Percentiles rank a stretch among this genome's conserved stretches.
phyloP scores from a whole-genome alignment of 1,140 invertebrate species.

The Drosophila mauritiana region DNA sequence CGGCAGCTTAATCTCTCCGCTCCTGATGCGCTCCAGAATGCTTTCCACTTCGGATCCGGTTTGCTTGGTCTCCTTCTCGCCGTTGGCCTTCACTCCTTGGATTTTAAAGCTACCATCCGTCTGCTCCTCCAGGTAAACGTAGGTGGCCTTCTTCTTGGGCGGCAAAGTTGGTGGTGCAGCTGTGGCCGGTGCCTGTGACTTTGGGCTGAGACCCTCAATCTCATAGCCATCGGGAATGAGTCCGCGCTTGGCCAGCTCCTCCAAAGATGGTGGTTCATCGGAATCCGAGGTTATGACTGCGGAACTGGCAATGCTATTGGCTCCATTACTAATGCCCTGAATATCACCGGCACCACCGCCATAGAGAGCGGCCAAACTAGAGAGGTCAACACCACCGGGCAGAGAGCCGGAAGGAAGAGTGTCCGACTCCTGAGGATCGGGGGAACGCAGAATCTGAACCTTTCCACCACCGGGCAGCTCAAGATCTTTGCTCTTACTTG shows the following conservation, averaged over 20 bases:
- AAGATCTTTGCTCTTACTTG: slow-evolving; percentile 87
- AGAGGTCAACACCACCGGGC: slow-evolving; percentile 76
- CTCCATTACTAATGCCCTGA: slow-evolving; percentile 72
- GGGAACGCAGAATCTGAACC: slow-evolving; percentile 88
- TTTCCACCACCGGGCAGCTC: slow-evolving; percentile 90
- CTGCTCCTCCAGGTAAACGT: slow-evolving; percentile 93
- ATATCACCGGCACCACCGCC: slow-evolving; percentile 72
- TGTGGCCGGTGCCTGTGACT: slow-evolving; percentile 85
- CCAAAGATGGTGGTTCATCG: slow-evolving; percentile 86
- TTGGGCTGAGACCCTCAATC: slow-evolving; percentile 89
- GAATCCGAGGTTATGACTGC: slow-evolving; percentile 83
- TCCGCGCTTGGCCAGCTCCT: slow-evolving; percentile 91
- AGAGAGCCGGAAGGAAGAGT: slow-evolving; percentile 54
- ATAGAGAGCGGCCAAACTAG: slow-evolving; percentile 73
- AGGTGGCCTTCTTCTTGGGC: slow-evolving; percentile 92
- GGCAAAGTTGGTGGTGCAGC: slow-evolving; percentile 90
- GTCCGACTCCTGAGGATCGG: slow-evolving; percentile 85
- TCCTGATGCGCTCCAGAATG: slow-evolving; percentile 92
- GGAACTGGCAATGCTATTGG: slow-evolving; percentile 84
- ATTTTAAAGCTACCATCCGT: slow-evolving; percentile 93
- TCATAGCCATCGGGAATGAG: slow-evolving; percentile 91
- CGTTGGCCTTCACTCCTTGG: slow-evolving; percentile 90
- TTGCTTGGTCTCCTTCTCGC: slow-evolving; percentile 89
- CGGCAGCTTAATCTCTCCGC: slow-evolving; percentile 92
- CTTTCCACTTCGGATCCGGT: slow-evolving; percentile 90